Evolutionary conservation across 1,140 invertebrate species (phyloP).

Genomic region (Drosophila persimilis): DNA sequence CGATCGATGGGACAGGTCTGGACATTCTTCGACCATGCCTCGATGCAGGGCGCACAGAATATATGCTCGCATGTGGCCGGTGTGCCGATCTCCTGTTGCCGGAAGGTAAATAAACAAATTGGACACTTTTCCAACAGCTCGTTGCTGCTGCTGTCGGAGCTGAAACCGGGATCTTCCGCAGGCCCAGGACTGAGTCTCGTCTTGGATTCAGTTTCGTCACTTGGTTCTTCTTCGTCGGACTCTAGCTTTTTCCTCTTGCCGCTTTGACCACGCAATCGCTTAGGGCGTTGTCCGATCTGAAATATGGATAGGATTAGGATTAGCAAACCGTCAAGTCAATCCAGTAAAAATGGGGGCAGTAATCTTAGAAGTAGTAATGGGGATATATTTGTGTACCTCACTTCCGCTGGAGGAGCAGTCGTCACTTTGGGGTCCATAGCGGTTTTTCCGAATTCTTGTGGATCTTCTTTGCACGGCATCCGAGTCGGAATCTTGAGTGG

Average conservation of each 20-base stretch:
- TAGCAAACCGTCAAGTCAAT: not conserved
- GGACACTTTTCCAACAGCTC: constrained; percentile 92
- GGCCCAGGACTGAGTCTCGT: constrained; percentile 1
- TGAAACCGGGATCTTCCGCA: constrained; percentile 79
- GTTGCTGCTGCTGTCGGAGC: constrained; percentile 86
- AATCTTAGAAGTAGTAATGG: constrained; percentile 18
- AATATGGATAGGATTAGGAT: constrained; percentile 1
- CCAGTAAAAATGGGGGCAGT: not conserved
- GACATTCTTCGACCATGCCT: constrained; percentile 96
- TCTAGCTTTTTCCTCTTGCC: constrained; percentile 36
- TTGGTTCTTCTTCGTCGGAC: constrained; percentile 51
- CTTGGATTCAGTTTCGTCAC: not conserved
- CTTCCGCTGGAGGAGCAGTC: constrained; percentile 78
- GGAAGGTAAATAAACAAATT: constrained; percentile 90
- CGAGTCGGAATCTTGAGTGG: constrained; percentile 60
- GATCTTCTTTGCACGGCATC: constrained; percentile 39
- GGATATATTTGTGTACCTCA: constrained; percentile 64
- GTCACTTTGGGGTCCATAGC: constrained; percentile 55
- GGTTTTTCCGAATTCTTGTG: constrained; percentile 63
- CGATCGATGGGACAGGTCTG: constrained; percentile 98
- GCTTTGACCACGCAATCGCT: constrained; percentile 1
- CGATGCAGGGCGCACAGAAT: constrained; percentile 94
- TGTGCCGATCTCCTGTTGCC: constrained; percentile 90
- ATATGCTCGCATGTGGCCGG: constrained; percentile 94
- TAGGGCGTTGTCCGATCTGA: constrained; percentile 36